Base-by-base conservation (phyloP, 2,888 invertebrate species). In the Drosophila mulleri region DNA sequence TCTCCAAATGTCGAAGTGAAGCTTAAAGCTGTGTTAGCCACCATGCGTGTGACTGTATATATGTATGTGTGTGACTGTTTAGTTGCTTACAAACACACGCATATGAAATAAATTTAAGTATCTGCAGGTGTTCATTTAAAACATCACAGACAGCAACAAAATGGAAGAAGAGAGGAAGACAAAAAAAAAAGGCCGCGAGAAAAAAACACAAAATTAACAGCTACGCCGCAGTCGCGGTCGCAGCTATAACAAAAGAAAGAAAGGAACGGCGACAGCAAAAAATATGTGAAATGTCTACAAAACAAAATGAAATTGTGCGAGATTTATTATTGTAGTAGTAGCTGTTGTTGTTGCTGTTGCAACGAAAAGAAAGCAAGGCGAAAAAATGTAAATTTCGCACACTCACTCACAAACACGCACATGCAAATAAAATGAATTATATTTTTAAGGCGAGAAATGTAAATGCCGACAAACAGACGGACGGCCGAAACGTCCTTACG, bases 101-200 rank as follows among this genome's bases (percentile, higher is more conserved):
- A 77, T 47, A 26, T 90, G 88, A 92, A 92, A 92, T 91, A 91
- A 91, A 92, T 92, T 92, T 92, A 92, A 92, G 92, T 92, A 92
- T 92, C 91, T 92, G 92, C 92, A 92, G 92, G 92, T 92, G 92
- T 92, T 92, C 92, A 92, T 81, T 90, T 91, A 91, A 87, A 87
- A 90, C 90, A 91, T 85, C 88, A 82, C 87, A 89, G 79, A 80
- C 80, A 83, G 74, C 78, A 78, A 54, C 75, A 78, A 79, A 74
- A 71, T 71, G 61, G 75, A 75, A 77, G 75, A 75, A 71, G 78
- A 76, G 54, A 61, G 63, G 72, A 61, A 65, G 57, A 58, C 47
- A 70, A 74, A 53, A 76, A 74, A n/a, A 83, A 88, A 83, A 82
- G 76, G 81, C 83, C 85, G 81, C 83, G 86, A 83, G 78, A 83